Evolutionary conservation across 2,113 vertebrate species (phyloP).

Genomic region (Garra rufa): DNA sequence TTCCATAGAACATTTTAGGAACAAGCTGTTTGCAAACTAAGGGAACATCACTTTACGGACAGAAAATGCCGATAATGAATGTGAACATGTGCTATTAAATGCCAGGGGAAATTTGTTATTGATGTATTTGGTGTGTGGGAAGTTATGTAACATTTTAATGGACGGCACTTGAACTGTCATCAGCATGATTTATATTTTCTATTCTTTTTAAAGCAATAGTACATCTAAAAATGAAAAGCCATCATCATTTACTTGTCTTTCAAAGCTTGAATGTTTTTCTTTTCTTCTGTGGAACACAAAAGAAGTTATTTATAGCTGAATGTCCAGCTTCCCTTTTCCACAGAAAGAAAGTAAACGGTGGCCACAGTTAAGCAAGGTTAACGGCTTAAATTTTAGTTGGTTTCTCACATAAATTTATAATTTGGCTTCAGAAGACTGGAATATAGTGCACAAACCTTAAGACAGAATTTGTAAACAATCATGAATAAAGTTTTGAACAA

Average conservation of each 20-base stretch:
- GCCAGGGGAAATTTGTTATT: neutral
- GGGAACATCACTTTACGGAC: neutral
- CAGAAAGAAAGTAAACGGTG: neutral
- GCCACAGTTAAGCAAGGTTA: neutral
- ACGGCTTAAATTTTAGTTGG: neutral
- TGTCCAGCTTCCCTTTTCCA: constrained; percentile 6
- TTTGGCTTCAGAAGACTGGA: neutral
- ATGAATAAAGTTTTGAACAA: neutral
- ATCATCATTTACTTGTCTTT: neutral
- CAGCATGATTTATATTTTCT: neutral
- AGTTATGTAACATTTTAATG: constrained; percentile 24
- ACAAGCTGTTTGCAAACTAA: neutral
- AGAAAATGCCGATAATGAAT: neutral
- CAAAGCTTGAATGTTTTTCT: neutral
- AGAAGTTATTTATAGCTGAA: constrained; percentile 9
- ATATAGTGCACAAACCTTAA: neutral
- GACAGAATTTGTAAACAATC: neutral
- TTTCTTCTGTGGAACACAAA: neutral
- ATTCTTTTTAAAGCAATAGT: neutral
- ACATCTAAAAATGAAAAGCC: neutral
- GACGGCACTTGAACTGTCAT: neutral
- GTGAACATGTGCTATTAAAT: neutral
- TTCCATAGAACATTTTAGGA: neutral
- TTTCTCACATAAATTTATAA: neutral
- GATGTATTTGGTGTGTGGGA: neutral